Evolutionary conservation across 2,113 vertebrate genomes (phyloP).

Genomic region (Euleptes europaea): DNA sequence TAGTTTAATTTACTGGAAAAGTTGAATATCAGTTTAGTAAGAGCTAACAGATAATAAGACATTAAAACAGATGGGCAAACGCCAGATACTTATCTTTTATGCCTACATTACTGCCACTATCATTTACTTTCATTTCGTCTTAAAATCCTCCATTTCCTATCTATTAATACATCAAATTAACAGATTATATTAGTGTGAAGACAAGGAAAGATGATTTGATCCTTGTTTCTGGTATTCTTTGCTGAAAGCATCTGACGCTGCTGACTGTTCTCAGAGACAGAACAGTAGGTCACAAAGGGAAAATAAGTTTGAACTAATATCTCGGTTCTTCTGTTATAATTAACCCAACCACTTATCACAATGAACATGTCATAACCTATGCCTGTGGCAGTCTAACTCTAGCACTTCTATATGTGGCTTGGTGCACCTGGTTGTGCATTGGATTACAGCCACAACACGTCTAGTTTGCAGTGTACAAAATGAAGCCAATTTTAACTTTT

Average conservation of each 20-base stretch:
- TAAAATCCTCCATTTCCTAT: not conserved
- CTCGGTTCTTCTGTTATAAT: not conserved
- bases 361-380: not conserved
- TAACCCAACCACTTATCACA: not conserved
- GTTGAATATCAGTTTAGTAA: not conserved
- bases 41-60: not conserved
- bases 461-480: not conserved
- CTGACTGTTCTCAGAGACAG: not conserved
- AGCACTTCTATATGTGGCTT: not conserved
- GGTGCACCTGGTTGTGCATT: not conserved
- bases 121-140: not conserved
- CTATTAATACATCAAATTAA: not conserved
- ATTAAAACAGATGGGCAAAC: not conserved
- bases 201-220: not conserved
- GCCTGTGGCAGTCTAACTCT: not conserved
- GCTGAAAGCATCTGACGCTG: not conserved
- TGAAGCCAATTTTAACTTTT: conserved; percentile 27
- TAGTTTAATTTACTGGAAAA: not conserved
- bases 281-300: too few species aligned
- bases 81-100: not conserved
- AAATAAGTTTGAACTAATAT: not conserved
- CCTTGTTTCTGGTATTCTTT: not conserved
- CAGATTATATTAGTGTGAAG: not conserved
- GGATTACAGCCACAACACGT: not conserved
- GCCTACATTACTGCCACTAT: not conserved